A percentile compares a stretch with the other conserved stretches of the same genome.
phyloP scores from a whole-genome alignment of 2,888 invertebrate genomes.

The Stenchaetothrips biformis region DNA sequence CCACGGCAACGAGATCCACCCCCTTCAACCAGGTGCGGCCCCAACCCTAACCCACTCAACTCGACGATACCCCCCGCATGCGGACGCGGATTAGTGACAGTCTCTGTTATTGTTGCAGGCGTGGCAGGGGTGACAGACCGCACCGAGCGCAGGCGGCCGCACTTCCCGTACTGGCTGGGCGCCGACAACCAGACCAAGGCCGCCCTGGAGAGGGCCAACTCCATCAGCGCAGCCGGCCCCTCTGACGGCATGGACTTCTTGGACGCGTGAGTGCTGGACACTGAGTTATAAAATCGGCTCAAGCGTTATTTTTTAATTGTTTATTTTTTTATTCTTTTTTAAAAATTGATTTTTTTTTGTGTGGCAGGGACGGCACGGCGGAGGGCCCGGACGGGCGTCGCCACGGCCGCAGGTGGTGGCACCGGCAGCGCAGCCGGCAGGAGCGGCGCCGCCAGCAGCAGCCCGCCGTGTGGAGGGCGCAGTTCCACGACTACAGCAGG shows the following conservation, averaged over 20 bases:
- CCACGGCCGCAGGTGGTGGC: background rate
- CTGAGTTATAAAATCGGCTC: background rate
- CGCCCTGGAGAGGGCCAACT: background rate
- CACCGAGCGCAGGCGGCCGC: background rate
- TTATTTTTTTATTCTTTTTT: too few species aligned
- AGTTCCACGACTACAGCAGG: constrained; percentile 6
- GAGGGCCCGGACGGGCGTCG: background rate
- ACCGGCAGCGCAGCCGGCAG: background rate
- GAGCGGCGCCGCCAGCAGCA: background rate
- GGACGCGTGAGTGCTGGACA: background rate
- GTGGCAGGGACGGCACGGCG: background rate
- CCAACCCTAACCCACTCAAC: background rate
- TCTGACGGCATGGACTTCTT: background rate
- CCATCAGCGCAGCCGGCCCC: background rate
- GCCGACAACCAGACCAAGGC: background rate
- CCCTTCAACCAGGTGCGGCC: background rate
- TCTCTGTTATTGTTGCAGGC: background rate
- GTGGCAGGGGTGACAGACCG: background rate
- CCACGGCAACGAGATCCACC: constrained; percentile 9
- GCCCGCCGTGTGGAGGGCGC: constrained; percentile 7
- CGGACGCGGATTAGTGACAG: background rate
- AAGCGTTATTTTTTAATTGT: too few species aligned
- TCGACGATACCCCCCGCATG: background rate
- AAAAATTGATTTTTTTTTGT: too few species aligned
- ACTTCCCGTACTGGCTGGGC: constrained; percentile 16